phyloP scores from a whole-genome alignment of 1,140 invertebrate genomes.

The Plodia interpunctella region DNA sequence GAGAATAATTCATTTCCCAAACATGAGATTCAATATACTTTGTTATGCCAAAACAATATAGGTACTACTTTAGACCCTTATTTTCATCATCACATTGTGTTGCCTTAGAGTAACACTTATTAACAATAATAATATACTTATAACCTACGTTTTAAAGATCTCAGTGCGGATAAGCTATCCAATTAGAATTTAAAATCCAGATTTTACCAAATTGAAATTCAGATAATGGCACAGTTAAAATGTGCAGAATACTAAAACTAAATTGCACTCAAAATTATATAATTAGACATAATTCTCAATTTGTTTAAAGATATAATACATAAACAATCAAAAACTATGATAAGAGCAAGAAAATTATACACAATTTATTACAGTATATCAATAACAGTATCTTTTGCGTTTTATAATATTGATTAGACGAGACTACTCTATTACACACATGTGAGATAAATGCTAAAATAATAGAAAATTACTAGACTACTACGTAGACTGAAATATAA shows the following conservation, averaged over 20 bases:
- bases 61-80: constrained; percentile 59
- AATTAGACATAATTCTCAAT: constrained; percentile 1
- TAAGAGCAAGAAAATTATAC: not conserved
- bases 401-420: not conserved
- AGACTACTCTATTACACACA: constrained; percentile 11
- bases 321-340: not conserved
- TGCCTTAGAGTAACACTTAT: constrained; percentile 44
- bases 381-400: not conserved
- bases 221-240: constrained; percentile 50
- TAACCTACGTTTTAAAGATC: constrained; percentile 9
- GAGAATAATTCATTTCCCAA: constrained; percentile 10
- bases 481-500: constrained; percentile 13
- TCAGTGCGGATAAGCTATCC: constrained; percentile 11
- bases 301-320: not conserved
- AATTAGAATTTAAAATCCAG: constrained; percentile 14
- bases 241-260: constrained; percentile 33
- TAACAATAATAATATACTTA: constrained; percentile 26
- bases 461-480: constrained; percentile 14
- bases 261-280: constrained; percentile 38
- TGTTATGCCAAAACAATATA: constrained; percentile 54
- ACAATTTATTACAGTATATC: not conserved
- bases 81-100: constrained; percentile 69
- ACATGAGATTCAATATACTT: constrained; percentile 33
- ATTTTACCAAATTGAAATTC: constrained; percentile 18
- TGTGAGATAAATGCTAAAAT: constrained; percentile 32